phyloP scores from a whole-genome alignment of 2,797 vertebrate species.

The Coreius guichenoti region DNA sequence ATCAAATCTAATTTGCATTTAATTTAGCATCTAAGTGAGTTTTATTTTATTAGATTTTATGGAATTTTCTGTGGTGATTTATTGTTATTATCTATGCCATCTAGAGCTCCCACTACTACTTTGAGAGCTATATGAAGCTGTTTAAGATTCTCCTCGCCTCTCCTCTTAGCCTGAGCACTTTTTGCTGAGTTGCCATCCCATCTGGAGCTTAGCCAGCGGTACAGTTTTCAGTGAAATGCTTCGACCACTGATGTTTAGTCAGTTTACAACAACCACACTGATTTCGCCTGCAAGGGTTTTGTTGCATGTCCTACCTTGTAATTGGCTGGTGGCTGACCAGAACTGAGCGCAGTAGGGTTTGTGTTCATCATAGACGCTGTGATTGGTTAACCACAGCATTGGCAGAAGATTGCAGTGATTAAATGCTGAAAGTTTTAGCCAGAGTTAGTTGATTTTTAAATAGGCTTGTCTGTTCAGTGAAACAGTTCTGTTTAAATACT shows the following conservation, averaged over 20 bases:
- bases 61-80: background rate
- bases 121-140: constrained; percentile 3
- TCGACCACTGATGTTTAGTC: background rate
- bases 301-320: constrained; percentile 15
- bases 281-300: constrained; percentile 5
- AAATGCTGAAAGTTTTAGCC: background rate
- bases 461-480: constrained; percentile 8
- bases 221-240: constrained; percentile 13
- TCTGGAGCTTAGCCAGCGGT: constrained; percentile 27
- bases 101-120: background rate
- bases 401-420: constrained; percentile 2
- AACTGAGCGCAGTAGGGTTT: constrained; percentile 18
- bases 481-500: constrained; percentile 6
- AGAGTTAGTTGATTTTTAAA: constrained; percentile 6
- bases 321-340: constrained; percentile 43
- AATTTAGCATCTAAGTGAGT: background rate
- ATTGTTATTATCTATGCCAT: constrained; percentile 6
- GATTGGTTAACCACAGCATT: constrained; percentile 32
- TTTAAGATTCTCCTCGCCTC: constrained; percentile 41
- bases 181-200: constrained; percentile 28
- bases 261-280: background rate
- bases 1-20: background rate
- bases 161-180: background rate
- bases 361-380: constrained; percentile 8
- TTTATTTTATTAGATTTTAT: background rate